Percentiles rank a stretch among this genome's conserved stretches.
Evolutionary conservation across 2,888 invertebrate species (phyloP).

Genomic region (Ceriagrion tenellum): DNA sequence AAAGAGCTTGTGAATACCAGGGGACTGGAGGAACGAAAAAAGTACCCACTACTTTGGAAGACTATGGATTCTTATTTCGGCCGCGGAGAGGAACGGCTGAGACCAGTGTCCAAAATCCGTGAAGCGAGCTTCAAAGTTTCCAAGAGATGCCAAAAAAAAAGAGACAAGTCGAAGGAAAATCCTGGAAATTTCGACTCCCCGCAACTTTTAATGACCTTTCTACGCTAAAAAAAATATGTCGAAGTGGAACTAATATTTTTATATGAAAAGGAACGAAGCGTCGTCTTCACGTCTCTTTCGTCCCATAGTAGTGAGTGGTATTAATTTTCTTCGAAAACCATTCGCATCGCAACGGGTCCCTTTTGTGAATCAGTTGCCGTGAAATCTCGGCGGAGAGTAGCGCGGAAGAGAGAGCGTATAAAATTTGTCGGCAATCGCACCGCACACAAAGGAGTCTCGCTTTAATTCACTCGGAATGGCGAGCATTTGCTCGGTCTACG

Average conservation of each 20-base stretch:
- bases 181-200: not conserved
- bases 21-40: not conserved
- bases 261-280: not conserved
- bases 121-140: not conserved
- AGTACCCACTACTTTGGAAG: not conserved
- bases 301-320: not conserved
- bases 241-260: not conserved
- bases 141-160: not conserved
- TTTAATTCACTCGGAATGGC: not conserved
- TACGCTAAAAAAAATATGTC: not conserved
- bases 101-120: not conserved
- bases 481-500: not conserved
- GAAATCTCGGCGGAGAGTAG: not conserved
- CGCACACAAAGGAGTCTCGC: not conserved
- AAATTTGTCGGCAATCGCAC: conserved; percentile 3
- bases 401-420: not conserved
- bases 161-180: not conserved
- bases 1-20: not conserved
- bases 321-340: not conserved
- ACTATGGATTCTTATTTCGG: not conserved
- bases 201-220: conserved; percentile 17
- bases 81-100: not conserved
- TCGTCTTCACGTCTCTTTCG: not conserved
- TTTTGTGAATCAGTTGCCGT: conserved; percentile 28
- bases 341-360: not conserved